Base-by-base conservation (phyloP, 2,888 invertebrate genomes). In the Diloba caeruleocephala region DNA sequence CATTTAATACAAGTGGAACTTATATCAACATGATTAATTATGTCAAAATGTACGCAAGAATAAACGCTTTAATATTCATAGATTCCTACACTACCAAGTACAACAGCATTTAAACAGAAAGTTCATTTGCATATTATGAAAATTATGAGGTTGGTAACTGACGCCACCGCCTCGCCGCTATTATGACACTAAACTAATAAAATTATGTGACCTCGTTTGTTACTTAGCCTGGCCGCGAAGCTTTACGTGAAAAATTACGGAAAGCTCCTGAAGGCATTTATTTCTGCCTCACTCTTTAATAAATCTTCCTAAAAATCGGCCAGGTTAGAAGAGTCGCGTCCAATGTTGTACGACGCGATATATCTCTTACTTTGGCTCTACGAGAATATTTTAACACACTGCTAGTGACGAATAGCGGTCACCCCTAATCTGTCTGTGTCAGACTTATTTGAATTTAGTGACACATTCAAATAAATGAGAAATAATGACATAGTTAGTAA, bases 141-240 rank as follows among this genome's bases (percentile, higher is more conserved):
- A 66, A 76, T 66, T 56, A 57, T 46, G 57, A 59, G 71, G 62
- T 63, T 55, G 43, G 43, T 71, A 57, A 67, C 62, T 54, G 69
- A 69, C 56, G 38, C 56, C 44, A 41, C 53, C 34, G 26, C 55
- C 21, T 21, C 21, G 50, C 48, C 42, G 48, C 37, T 52, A 57
- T 69, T 62, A 64, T 61, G 68, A 71, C 62, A 62, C 73, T 60
- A 56, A 76, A 79, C 78, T 82, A 81, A 87, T 85, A 81, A 84
- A 87, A 84, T 87, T 79, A 86, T 85, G 81, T 79, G 81, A 79
- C 82, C 81, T 76, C 79, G 81, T 85, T 87, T 82, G 74, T 87
- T 78, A 81, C 79, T 78, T 75, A 74, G 73, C 54, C 57, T 50
- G 51, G 56, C 62, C 71, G 48, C 54, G 48, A 70, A 69, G 75